A percentile compares a stretch with the other conserved stretches of the same genome.
phyloP scores from a whole-genome alignment of 1,140 invertebrate genomes.

The Cydia amplana region DNA sequence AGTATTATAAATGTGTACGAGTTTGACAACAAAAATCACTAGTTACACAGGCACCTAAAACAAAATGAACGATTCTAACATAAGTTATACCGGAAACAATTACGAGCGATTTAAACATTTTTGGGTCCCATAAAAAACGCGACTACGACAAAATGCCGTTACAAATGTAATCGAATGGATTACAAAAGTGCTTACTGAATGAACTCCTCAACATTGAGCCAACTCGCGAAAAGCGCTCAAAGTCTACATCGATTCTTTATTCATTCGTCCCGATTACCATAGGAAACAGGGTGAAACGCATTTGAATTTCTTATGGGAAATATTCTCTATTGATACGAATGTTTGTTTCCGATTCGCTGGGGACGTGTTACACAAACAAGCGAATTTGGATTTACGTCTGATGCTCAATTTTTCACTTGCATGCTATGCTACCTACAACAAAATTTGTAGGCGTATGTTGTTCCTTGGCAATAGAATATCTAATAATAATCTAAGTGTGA shows the following conservation, averaged over 20 bases:
- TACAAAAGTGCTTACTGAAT: constrained; percentile 24
- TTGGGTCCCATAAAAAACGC: not conserved
- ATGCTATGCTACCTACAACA: constrained; percentile 27
- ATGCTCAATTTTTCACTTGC: constrained; percentile 36
- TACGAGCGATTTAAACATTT: not conserved
- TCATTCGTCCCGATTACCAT: constrained; percentile 61
- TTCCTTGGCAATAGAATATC: too few species aligned
- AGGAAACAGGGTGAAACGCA: constrained; percentile 52
- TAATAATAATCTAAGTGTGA: too few species aligned
- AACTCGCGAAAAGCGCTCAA: constrained; percentile 41
- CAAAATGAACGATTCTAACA: not conserved
- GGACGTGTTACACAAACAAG: constrained; percentile 48
- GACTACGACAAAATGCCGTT: not conserved
- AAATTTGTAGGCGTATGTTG: not conserved
- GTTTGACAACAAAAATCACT: too few species aligned
- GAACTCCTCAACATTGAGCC: constrained; percentile 37
- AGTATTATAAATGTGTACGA: not conserved
- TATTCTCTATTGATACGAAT: constrained; percentile 56
- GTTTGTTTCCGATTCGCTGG: constrained; percentile 45
- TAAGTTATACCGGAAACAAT: not conserved
- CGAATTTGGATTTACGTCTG: constrained; percentile 37
- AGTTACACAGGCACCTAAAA: too few species aligned
- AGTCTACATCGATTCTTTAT: constrained; percentile 55
- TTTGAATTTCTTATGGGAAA: constrained; percentile 57
- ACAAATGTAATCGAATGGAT: constrained; percentile 19